phyloP scores from a whole-genome alignment of 2,797 vertebrate genomes.

The Cephalopachus bancanus region DNA sequence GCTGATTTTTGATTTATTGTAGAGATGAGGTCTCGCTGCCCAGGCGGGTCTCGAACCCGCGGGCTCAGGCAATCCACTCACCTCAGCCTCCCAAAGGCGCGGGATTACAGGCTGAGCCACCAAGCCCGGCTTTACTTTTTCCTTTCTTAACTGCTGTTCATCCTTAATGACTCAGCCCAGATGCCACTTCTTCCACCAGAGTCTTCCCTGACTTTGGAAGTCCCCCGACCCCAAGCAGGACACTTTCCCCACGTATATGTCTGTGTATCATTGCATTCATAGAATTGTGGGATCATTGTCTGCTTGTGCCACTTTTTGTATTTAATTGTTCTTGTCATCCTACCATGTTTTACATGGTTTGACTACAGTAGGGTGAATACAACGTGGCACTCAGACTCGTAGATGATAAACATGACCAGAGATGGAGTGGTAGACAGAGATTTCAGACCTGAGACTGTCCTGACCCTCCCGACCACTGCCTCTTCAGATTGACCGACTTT shows the following conservation, averaged over 20 bases:
- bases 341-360: neutral
- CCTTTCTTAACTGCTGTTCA: neutral
- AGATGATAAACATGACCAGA: neutral
- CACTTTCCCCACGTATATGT: neutral
- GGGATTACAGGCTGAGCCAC: no score
- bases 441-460: neutral
- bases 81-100: no score
- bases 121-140: no score
- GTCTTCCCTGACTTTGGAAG: neutral
- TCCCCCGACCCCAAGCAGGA: neutral
- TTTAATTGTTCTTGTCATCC: neutral
- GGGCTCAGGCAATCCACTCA: no score
- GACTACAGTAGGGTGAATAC: neutral
- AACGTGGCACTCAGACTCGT: neutral
- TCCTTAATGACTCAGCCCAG: neutral
- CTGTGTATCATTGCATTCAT: neutral
- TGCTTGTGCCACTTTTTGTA: neutral
- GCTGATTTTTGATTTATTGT: no score
- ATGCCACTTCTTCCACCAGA: neutral
- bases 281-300: neutral
- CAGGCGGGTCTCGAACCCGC: no score
- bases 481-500: constrained; percentile 52
- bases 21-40: no score
- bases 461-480: neutral
- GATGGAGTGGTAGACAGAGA: neutral